phyloP scores from a whole-genome alignment of 2,113 vertebrate species.

The Phyllopteryx taeniolatus region DNA sequence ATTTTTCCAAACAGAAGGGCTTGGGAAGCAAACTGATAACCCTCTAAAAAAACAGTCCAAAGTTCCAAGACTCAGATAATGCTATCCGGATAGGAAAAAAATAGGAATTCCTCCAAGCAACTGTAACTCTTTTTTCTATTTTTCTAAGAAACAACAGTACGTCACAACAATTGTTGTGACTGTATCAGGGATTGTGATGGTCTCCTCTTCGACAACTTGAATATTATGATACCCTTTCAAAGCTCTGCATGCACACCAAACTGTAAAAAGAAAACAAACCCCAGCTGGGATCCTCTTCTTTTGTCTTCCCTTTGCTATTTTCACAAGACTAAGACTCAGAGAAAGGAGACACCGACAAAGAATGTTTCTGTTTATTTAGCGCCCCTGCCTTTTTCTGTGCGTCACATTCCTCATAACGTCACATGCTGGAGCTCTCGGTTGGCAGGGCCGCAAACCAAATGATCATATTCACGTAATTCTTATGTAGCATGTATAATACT shows the following conservation, averaged over 20 bases:
- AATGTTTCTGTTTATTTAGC: constrained; percentile 58
- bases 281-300: not conserved
- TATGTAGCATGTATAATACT: not conserved
- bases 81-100: not conserved
- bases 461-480: not conserved
- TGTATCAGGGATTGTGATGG: constrained; percentile 18
- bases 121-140: not conserved
- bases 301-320: constrained; percentile 5
- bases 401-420: constrained; percentile 40
- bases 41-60: not conserved
- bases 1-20: not conserved
- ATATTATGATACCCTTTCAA: constrained; percentile 19
- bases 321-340: constrained; percentile 14
- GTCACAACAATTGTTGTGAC: not conserved
- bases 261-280: constrained; percentile 28
- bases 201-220: constrained; percentile 21
- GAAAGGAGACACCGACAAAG: constrained; percentile 41
- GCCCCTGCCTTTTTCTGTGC: constrained; percentile 30
- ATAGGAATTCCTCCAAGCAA: not conserved
- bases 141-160: not conserved
- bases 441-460: constrained; percentile 24
- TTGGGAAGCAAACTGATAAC: not conserved
- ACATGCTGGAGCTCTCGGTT: constrained; percentile 27
- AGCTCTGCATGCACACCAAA: constrained; percentile 10
- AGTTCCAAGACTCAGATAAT: not conserved